Evolutionary conservation across 1,140 invertebrate genomes (phyloP), one percentile per base, ranked within the genome.

Genomic region (Berghia stephanieae): DNA sequence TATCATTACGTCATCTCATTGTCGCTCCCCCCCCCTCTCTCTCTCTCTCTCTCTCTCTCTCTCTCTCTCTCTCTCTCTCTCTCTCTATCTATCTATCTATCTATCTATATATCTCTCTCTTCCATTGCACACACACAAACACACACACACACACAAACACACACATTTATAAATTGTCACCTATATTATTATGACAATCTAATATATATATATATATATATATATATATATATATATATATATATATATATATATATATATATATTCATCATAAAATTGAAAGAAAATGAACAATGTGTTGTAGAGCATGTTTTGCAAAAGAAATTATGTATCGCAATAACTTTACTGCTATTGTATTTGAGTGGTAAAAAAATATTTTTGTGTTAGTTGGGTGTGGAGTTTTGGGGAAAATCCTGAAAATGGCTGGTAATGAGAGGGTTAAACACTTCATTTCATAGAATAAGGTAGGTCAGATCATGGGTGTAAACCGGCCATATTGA

Each of bases 31-130:
- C 57, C 38, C 57, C 57, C 2, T 2, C 55, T 24, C n/a, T 60
- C n/a, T 60, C n/a, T 24, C 55, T 60, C 55, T 60, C 55, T 60
- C 55, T 60, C 55, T 60, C 55, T 60, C 55, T 60, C 55, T 60
- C 21, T 60, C 55, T 60, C 55, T 60, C 55, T 60, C 55, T 60
- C 55, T 60, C 55, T 60, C 55, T 60, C 55, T 60, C 55, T 5
- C n/a, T 21, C 36, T 21, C 31, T 8, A 24, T 21, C 36, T 68
- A 21, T 36, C 5, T 36, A 3, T 27, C 21, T 38, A 36, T 34
- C 31, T 21, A 36, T 38, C 38, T 43, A 13, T 38, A n/a, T 46
- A 21, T 60, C 55, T 60, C 55, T 60, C 44, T 46, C 69, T 38
- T 40, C 43, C 4, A 40, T 24, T 24, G 18, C 42, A 27, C 44